These are phyloP conservation scores for Temnothorax curvispinosus DNA, from an alignment of 1,140 invertebrate species.

Conservation along the genomic window DNA sequence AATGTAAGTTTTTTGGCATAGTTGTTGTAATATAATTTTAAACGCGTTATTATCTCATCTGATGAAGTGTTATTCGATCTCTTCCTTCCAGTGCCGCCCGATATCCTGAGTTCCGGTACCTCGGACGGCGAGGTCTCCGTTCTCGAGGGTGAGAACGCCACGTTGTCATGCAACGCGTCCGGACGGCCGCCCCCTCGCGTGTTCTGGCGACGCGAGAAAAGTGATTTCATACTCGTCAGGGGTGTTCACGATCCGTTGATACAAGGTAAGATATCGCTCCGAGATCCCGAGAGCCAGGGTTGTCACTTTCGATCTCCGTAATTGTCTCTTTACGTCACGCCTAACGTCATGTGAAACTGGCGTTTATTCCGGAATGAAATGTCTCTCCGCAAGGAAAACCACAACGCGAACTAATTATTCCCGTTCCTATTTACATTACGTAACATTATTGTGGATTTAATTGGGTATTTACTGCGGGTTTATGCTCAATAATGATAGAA, in stretches of 20 bases:
- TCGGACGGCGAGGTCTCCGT: constrained; percentile 88
- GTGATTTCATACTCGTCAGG: constrained; percentile 78
- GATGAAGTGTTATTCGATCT: not conserved
- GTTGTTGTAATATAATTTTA: not conserved
- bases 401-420: constrained; percentile 11
- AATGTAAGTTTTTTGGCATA: not conserved
- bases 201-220: constrained; percentile 86
- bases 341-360: not conserved
- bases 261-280: constrained; percentile 73
- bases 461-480: not conserved
- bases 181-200: constrained; percentile 87
- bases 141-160: constrained; percentile 89
- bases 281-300: constrained; percentile 43
- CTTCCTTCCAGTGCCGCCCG: constrained; percentile 87
- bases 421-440: not conserved
- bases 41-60: not conserved
- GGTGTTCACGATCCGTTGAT: constrained; percentile 77
- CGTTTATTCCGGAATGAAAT: not conserved
- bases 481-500: not conserved
- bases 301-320: constrained; percentile 42
- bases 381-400: constrained; percentile 21
- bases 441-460: not conserved
- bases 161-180: constrained; percentile 88
- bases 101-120: constrained; percentile 88
- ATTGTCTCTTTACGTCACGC: constrained; percentile 37